These are phyloP conservation scores for Macropus fuliginosus DNA, from an alignment of 2,797 vertebrate genomes.

Conservation along the genomic window DNA sequence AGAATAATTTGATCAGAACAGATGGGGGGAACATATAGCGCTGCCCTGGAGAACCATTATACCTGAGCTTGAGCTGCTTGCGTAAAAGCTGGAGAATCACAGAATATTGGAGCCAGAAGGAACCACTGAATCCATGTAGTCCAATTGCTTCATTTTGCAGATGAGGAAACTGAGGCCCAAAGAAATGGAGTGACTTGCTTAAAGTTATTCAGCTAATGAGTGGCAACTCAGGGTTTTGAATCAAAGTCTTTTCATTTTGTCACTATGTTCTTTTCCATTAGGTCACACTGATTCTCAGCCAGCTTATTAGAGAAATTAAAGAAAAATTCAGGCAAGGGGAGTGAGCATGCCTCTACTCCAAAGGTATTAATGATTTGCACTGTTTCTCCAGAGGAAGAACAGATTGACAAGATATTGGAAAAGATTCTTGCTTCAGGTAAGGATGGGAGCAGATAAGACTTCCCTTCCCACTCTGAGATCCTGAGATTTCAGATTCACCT, in stretches of 20 bases:
- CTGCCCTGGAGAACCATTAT: constrained; percentile 33
- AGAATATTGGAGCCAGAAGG: neutral
- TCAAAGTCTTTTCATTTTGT: neutral
- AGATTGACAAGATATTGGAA: neutral
- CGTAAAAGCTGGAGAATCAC: neutral
- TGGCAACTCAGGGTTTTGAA: neutral
- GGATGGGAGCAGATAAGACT: neutral
- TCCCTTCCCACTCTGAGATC: neutral
- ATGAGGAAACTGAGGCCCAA: neutral
- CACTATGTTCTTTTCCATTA: neutral
- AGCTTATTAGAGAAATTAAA: neutral
- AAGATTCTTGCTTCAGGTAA: neutral
- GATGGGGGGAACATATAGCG: constrained; percentile 78
- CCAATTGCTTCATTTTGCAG: neutral
- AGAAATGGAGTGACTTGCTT: neutral
- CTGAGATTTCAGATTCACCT: neutral
- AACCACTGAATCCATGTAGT: neutral
- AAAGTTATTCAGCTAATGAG: neutral
- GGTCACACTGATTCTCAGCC: neutral
- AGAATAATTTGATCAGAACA: constrained; percentile 81
- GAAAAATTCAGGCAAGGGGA: neutral
- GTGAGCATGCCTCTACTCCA: neutral
- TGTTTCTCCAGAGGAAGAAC: neutral
- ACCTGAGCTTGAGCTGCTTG: constrained; percentile 1
- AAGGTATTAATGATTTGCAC: neutral